phyloP scores from a whole-genome alignment of 2,113 vertebrate species.

The Galeopterus variegatus region DNA sequence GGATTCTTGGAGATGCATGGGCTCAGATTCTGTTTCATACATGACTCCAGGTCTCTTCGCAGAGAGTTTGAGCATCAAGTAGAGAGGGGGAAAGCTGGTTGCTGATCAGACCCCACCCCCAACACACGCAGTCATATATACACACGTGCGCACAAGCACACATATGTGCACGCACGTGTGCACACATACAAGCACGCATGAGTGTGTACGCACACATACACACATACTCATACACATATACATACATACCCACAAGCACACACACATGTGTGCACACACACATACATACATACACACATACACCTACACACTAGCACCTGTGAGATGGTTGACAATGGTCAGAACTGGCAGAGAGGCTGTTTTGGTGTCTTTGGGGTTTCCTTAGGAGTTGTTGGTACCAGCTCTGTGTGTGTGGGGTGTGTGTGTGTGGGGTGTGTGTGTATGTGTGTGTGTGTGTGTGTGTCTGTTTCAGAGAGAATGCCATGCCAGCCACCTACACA shows the following conservation, averaged over 20 bases:
- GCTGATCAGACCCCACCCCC: background rate
- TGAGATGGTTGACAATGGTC: background rate
- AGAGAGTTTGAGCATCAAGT: background rate
- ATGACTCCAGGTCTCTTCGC: background rate
- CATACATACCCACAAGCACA: background rate
- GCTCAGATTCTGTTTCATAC: background rate
- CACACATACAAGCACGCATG: accelerated
- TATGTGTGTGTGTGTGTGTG: background rate
- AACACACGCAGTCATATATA: background rate
- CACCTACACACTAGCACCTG: background rate
- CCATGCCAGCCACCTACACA: background rate
- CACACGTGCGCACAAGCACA: accelerated
- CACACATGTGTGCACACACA: background rate
- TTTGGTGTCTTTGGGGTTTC: background rate
- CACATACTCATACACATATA: background rate
- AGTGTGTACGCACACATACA: no score
- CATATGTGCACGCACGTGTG: background rate
- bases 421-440: background rate
- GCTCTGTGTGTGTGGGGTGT: background rate
- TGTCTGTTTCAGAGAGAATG: background rate
- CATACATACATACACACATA: no score
- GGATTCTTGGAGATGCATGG: background rate
- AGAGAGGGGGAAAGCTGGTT: background rate
- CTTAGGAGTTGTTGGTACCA: background rate
- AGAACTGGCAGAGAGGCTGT: background rate